A percentile compares a stretch with the other conserved stretches of the same genome.
Conservation (phyloP, 2,113 vertebrate genomes). For the Elgaria multicarinata region DNA sequence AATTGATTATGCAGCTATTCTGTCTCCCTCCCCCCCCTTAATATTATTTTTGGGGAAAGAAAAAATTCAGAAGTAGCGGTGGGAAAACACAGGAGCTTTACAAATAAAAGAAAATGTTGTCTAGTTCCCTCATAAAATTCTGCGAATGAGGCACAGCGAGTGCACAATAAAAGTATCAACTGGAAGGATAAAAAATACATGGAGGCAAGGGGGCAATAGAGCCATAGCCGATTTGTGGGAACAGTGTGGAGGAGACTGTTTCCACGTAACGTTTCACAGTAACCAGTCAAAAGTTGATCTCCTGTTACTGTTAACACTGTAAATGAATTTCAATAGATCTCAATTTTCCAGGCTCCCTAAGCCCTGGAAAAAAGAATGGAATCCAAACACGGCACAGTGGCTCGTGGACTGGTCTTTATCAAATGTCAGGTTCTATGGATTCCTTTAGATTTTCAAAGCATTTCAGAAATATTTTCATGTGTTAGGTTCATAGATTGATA, state of each 20-base stretch:
- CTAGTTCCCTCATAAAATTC: no score
- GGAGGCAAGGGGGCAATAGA: no score
- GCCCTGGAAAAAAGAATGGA: not conserved
- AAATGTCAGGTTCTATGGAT: not conserved
- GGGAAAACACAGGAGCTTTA: no score
- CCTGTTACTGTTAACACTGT: not conserved
- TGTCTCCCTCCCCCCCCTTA: no score
- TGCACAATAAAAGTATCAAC: no score
- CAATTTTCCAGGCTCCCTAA: not conserved
- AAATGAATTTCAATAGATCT: not conserved
- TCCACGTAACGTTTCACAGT: not conserved
- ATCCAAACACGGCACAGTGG: not conserved
- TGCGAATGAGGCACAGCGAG: no score
- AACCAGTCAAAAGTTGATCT: not conserved
- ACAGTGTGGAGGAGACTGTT: not conserved
- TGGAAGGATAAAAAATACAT: no score
- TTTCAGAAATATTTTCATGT: not conserved
- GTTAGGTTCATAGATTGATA: not conserved
- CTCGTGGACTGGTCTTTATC: constrained; percentile 7
- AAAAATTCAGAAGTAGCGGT: no score
- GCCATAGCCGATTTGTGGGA: no score
- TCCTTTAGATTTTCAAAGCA: not conserved
- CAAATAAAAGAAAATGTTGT: no score
- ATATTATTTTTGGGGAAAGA: no score
- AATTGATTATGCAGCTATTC: no score